Percentiles rank a stretch among this genome's conserved stretches.
Conservation (phyloP, 2,888 invertebrate genomes). For the Amblyjoppa proteus region DNA sequence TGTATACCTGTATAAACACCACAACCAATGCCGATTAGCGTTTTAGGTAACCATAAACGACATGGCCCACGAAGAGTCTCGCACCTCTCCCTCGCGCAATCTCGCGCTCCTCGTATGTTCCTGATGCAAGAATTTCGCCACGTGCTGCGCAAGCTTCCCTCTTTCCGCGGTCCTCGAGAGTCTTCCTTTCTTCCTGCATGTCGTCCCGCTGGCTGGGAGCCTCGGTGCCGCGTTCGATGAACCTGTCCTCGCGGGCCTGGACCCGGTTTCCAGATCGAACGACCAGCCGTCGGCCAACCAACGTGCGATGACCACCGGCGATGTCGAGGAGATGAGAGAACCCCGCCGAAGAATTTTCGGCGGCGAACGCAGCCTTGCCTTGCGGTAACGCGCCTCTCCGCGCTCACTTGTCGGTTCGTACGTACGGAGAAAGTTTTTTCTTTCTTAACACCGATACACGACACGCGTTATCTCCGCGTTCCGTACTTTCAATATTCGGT, state of each 20-base stretch:
- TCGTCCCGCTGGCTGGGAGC: constrained; percentile 36
- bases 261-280: constrained; percentile 42
- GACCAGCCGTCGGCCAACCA: constrained; percentile 53
- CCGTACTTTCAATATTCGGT: constrained; percentile 46
- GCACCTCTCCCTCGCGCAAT: background rate
- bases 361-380: constrained; percentile 37
- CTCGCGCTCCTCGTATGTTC: background rate
- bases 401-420: background rate
- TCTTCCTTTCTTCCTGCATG: constrained; percentile 37
- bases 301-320: constrained; percentile 60
- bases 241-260: constrained; percentile 21
- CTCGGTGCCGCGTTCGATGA: constrained; percentile 43
- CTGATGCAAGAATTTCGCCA: constrained; percentile 25
- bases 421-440: constrained; percentile 42
- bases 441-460: constrained; percentile 13
- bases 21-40: constrained; percentile 39
- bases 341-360: constrained; percentile 34
- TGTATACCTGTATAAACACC: background rate
- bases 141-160: constrained; percentile 2
- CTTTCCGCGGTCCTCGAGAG: background rate
- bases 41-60: constrained; percentile 17
- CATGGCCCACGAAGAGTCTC: background rate
- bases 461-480: background rate
- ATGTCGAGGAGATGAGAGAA: constrained; percentile 43
- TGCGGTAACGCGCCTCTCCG: background rate